Evolutionary conservation across 2,113 vertebrate genomes (phyloP).

Genomic region (Heliornis fulica): DNA sequence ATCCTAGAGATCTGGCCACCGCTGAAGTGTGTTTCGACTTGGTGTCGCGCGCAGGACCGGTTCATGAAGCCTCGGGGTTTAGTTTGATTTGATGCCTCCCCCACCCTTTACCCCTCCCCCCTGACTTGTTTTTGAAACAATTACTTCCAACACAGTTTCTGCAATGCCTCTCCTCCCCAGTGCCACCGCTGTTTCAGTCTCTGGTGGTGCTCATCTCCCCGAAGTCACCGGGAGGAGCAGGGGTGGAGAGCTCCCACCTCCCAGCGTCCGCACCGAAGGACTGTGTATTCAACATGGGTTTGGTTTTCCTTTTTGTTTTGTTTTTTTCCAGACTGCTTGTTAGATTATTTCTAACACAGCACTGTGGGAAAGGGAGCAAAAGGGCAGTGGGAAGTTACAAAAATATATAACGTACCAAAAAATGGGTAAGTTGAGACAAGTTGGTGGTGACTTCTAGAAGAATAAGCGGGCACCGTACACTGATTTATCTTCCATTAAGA

Average conservation of each 20-base stretch:
- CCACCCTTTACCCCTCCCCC: neutral
- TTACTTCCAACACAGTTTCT: neutral
- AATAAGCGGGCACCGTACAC: neutral
- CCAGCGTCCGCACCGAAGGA: neutral
- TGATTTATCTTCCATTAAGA: slow-evolving; percentile 13
- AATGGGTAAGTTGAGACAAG: neutral
- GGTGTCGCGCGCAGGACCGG: neutral
- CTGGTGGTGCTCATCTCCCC: neutral
- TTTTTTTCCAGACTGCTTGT: neutral
- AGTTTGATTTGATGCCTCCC: neutral
- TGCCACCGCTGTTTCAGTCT: neutral
- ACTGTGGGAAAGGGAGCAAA: slow-evolving; percentile 12
- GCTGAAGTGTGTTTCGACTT: neutral
- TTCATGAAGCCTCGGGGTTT: neutral
- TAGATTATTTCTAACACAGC: neutral
- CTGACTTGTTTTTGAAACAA: neutral
- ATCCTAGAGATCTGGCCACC: slow-evolving; percentile 60
- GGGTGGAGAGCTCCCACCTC: neutral
- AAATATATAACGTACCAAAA: slow-evolving; percentile 61
- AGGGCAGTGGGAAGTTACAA: slow-evolving; percentile 19
- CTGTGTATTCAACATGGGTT: neutral
- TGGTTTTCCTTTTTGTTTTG: too few species aligned
- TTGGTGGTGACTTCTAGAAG: slow-evolving; percentile 24
- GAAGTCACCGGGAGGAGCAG: neutral
- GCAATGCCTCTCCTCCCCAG: neutral